Conservation (phyloP, 2,888 invertebrate species). For the Colostygia pectinataria region DNA sequence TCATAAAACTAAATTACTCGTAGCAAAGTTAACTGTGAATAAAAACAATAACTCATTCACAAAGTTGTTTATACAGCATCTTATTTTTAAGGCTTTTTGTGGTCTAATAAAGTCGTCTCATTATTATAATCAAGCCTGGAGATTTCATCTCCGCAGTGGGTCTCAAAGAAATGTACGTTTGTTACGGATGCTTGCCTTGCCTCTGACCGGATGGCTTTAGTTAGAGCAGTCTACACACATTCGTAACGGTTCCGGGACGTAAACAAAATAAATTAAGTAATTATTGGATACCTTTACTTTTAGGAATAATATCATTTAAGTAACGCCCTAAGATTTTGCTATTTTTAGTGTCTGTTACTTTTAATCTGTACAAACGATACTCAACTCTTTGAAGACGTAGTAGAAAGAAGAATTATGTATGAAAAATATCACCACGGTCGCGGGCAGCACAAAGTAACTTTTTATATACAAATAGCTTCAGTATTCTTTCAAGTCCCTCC, state of each 20-base stretch:
- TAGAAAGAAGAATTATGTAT: no score
- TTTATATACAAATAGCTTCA: no score
- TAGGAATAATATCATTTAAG: no score
- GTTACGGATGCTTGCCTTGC: conserved; percentile 20
- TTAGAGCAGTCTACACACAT: neutral
- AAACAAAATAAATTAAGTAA: neutral
- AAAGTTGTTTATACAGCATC: conserved; percentile 20
- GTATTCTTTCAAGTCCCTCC: no score
- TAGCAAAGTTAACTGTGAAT: conserved; percentile 14
- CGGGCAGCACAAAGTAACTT: no score
- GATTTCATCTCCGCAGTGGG: conserved; percentile 25
- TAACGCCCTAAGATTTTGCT: no score
- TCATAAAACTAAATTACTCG: conserved; percentile 17
- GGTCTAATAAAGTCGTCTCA: conserved; percentile 28
- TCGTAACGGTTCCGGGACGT: conserved; percentile 4
- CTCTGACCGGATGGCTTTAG: conserved; percentile 19
- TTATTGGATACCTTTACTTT: no score
- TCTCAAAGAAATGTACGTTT: conserved; percentile 22
- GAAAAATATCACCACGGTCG: no score
- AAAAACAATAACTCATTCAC: conserved; percentile 26
- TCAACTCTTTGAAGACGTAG: no score
- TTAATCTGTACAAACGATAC: no score
- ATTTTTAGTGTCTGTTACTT: no score
- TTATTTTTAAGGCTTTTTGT: conserved; percentile 26
- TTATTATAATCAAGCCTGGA: conserved; percentile 33